Evolutionary conservation across 2,888 invertebrate genomes (phyloP), one percentile per base, ranked within the genome.

Genomic region (Dynastes tityus): DNA sequence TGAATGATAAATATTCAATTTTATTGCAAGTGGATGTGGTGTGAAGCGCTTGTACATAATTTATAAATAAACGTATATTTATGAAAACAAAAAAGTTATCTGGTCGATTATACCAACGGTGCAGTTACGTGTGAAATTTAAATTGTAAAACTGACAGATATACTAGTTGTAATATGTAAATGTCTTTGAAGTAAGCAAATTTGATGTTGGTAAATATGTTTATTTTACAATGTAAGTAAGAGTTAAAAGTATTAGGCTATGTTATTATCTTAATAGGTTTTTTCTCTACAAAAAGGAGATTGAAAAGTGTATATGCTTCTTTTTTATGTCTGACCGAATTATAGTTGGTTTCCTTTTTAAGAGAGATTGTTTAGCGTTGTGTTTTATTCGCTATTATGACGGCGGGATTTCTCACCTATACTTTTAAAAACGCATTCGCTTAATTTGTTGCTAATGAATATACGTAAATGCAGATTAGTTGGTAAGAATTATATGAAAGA

Each of bases 211-310:
- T 84, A 83, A 84, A 84, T 61, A 82, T 83, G 82, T 83, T 83
- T 80, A 82, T 81, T 82, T 82, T 83, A 81, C 81, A 80, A 82
- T 82, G 84, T 86, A 83, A 82, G 81, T 82, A 82, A 80, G 76
- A 78, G 89, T 89, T 88, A 89, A 89, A 89, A 89, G 90, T 91
- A 91, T 91, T 91, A 91, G 91, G 91, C 91, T 91, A 91, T 91
- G 91, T 91, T 89, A 84, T 82, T 87, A 87, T 87, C 87, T 87
- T 88, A 87, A 86, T 86, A 88, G 88, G 88, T 88, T 88, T 88
- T 89, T 89, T 88, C 88, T 22, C 88, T 87, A 85, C 81, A 82
- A 82, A 82, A 22, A 22, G 22, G 22, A 58, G 58, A 73, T 37
- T 55, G 71, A 73, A 73, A 80, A 82, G 79, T 80, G 76, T 76